Evolutionary conservation across 64 coral and sea anemone species (phyloP).

Genomic region (Actinia tenebrosa): DNA sequence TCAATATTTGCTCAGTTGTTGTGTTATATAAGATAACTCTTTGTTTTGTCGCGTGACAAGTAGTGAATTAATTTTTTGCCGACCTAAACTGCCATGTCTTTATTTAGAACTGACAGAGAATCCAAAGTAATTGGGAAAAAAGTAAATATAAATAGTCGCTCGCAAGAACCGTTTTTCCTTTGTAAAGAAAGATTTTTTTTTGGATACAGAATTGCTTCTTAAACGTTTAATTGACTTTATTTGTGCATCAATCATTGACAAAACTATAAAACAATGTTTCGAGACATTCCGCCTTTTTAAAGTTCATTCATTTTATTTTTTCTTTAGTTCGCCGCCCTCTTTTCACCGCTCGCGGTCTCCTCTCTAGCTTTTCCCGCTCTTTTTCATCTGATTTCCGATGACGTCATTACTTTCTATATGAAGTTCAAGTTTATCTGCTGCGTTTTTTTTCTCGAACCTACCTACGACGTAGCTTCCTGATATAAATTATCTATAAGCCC

Average conservation of each 20-base stretch:
- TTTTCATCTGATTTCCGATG: slow-evolving; percentile 12
- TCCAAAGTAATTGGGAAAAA: too few species aligned
- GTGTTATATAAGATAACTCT: background rate
- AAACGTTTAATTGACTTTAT: background rate
- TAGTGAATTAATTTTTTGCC: background rate
- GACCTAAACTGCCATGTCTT: background rate
- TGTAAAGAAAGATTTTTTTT: background rate
- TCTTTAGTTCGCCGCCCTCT: background rate
- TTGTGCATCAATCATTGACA: background rate
- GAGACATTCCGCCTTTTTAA: background rate
- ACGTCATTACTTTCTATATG: background rate
- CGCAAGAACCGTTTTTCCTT: background rate
- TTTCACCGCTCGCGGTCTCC: background rate
- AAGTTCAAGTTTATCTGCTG: slow-evolving; percentile 12
- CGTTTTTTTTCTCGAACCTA: background rate
- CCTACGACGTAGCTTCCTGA: background rate
- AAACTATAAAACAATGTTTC: background rate
- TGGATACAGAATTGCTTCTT: background rate
- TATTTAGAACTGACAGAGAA: background rate
- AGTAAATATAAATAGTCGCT: too few species aligned
- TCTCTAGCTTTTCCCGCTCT: background rate
- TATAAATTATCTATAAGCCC: background rate
- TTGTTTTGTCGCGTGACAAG: background rate
- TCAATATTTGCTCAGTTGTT: background rate
- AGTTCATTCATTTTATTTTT: background rate